Conservation (phyloP, 2,888 invertebrate species). For the Ctenicera cuprea region DNA sequence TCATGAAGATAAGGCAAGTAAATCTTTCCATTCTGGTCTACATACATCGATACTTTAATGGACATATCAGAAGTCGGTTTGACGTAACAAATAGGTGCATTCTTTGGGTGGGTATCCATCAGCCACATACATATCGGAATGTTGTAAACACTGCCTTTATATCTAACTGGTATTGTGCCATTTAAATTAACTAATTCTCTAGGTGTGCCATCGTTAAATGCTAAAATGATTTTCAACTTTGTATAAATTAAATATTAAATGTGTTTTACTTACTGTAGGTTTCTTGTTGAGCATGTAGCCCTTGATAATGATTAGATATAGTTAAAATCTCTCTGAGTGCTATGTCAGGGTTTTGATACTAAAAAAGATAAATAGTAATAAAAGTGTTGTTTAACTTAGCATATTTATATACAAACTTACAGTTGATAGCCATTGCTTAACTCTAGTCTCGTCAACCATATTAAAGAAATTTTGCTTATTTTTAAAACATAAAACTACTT, state of each 20-base stretch:
- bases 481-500: neutral
- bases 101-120: conserved; percentile 97
- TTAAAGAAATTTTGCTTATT: neutral
- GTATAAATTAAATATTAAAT: conserved; percentile 41
- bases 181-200: conserved; percentile 89
- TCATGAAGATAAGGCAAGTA: conserved; percentile 98
- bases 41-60: conserved; percentile 95
- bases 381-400: neutral
- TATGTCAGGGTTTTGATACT: conserved; percentile 83
- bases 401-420: neutral
- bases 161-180: conserved; percentile 95
- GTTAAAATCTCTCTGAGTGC: conserved; percentile 81
- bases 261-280: conserved; percentile 78
- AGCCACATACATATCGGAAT: conserved; percentile 98
- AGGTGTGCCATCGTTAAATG: conserved; percentile 90
- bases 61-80: conserved; percentile 96
- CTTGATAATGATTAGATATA: conserved; percentile 79
- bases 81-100: conserved; percentile 96
- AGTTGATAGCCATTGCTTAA: conserved; percentile 74
- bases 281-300: conserved; percentile 79
- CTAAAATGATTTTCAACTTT: conserved; percentile 71
- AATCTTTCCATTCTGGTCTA: conserved; percentile 96
- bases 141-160: conserved; percentile 92
- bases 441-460: conserved; percentile 72
- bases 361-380: conserved; percentile 62